phyloP scores from a whole-genome alignment of 2,888 invertebrate genomes.

The Thymelicus sylvestris region DNA sequence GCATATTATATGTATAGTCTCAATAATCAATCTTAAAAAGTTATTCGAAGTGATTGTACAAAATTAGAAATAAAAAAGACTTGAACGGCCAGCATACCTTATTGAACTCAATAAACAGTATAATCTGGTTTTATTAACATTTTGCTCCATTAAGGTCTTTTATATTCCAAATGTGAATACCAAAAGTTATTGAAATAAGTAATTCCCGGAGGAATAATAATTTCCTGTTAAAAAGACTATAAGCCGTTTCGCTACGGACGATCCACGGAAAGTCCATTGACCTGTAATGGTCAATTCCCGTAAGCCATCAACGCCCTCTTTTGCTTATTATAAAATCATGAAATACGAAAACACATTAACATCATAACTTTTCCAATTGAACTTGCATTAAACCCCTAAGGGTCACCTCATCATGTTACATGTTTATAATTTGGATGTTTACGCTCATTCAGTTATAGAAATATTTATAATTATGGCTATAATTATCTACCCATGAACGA shows the following conservation, averaged over 20 bases:
- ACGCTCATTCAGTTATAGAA: not conserved
- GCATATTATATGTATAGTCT: no score
- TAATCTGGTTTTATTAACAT: no score
- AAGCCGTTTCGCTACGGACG: no score
- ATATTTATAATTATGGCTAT: no score
- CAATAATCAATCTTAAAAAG: no score
- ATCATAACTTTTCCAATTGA: constrained; percentile 26
- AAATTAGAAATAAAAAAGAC: no score
- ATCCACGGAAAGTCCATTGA: constrained; percentile 5
- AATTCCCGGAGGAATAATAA: not conserved
- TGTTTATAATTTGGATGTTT: constrained; percentile 4
- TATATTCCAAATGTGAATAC: not conserved
- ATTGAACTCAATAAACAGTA: no score
- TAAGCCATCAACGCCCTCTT: constrained; percentile 15
- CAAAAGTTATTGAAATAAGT: not conserved
- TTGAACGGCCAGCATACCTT: no score
- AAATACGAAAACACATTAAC: constrained; percentile 1
- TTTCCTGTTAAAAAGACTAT: no score
- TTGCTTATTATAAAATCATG: constrained; percentile 18
- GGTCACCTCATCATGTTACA: not conserved
- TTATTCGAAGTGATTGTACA: no score
- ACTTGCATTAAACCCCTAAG: constrained; percentile 18
- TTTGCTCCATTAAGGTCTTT: not conserved
- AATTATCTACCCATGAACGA: no score
- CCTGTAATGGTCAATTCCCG: constrained; percentile 20